phyloP scores from a whole-genome alignment of 2,888 invertebrate genomes.

The Chloromyia formosa region DNA sequence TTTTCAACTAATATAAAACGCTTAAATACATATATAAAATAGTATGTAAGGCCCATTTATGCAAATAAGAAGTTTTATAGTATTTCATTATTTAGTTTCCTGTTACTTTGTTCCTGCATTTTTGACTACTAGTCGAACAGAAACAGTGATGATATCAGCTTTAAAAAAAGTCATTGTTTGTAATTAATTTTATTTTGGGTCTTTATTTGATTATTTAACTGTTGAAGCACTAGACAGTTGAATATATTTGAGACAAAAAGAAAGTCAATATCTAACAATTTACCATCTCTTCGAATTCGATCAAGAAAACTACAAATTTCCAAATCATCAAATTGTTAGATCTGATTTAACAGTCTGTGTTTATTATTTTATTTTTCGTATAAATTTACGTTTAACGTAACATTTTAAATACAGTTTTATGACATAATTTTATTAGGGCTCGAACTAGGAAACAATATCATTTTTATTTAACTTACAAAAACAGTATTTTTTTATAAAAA shows the following conservation, averaged over 20 bases:
- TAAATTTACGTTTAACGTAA: background rate
- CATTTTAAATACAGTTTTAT: background rate
- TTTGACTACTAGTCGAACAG: background rate
- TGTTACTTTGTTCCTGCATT: conserved; percentile 24
- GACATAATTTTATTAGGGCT: background rate
- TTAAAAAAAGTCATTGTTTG: background rate
- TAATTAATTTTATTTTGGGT: conserved; percentile 13
- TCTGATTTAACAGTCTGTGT: background rate
- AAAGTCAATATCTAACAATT: too few species aligned
- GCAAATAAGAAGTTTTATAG: conserved; percentile 12
- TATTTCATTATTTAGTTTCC: background rate
- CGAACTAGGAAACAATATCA: conserved; percentile 22
- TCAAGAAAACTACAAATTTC: background rate
- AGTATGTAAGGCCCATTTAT: background rate
- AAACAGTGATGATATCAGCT: too few species aligned
- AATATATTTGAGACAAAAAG: too few species aligned
- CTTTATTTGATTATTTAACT: conserved; percentile 6
- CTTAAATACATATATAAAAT: background rate
- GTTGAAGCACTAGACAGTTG: conserved; percentile 25
- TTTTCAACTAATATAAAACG: background rate
- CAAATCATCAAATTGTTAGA: background rate
- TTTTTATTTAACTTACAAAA: background rate
- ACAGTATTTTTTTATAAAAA: conserved; percentile 46
- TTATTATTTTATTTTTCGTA: background rate
- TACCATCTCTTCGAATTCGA: too few species aligned